Evolutionary conservation across 2,113 vertebrate species (phyloP), one percentile per base, ranked within the genome.

Genomic region (Rhizomys pruinosus): DNA sequence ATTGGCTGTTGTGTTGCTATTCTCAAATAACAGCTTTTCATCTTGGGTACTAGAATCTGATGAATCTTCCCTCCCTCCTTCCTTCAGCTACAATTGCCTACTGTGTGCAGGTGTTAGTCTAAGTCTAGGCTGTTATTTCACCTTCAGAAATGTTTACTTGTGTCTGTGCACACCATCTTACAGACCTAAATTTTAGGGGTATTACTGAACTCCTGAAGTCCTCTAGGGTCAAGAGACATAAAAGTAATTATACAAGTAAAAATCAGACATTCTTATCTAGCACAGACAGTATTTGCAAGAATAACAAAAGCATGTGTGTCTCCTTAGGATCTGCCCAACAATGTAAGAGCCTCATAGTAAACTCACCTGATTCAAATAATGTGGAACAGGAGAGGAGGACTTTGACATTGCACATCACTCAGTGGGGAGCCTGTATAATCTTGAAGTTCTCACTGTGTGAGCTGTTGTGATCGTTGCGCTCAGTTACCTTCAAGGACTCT

Each of bases 201-300:
- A 55, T 89, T 42, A 47, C 34, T 72, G 86, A 94, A 74, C 59
- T 71, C 42, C 76, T 47, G 2, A 91, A 44, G 32, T 61, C n/a
- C 68, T 69, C 29, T 44, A 55, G 37, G 81, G 57, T 85, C 66
- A 89, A 76, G 29, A 72, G 86, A 80, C 25, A 55, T 80, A 23
- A 93, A 78, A 90, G 39, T 88, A 93, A 94, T 29, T 81, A 84
- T 59, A 78, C 55, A 52, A 29, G 90, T 84, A 68, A 71, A 92
- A 71, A 73, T 89, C 87, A 91, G 71, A 72, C 13, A 61, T 74
- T 92, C 47, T 32, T 90, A 22, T 61, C 42, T 80, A 84, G 55
- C 66, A 81, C n/a, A 93, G 76, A 90, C 37, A 22, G 57, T 93
- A 63, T 95, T 84, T 86, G 13, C 69, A 82, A 37, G 39, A 82